Evolutionary conservation across 2,888 invertebrate species (phyloP).

Genomic region (Ornithoptera priamus): DNA sequence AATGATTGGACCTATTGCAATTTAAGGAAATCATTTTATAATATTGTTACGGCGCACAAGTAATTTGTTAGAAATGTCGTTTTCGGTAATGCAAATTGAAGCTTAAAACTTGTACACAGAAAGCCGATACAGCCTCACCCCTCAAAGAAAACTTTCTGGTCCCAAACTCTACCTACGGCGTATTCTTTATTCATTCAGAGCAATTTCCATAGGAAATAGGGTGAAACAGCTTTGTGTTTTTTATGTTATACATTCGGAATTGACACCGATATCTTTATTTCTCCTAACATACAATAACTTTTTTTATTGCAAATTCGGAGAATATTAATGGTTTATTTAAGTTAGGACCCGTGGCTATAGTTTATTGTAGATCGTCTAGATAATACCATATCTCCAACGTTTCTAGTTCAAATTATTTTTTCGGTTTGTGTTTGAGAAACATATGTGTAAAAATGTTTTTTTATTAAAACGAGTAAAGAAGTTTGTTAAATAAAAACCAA

Average conservation of each 20-base stretch:
- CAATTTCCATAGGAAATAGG: conserved; percentile 64
- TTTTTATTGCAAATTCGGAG: not conserved
- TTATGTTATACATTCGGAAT: conserved; percentile 55
- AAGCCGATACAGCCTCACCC: conserved; percentile 42
- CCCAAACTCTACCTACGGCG: conserved; percentile 43
- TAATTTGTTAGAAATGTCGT: conserved; percentile 30
- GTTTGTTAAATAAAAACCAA: too few species aligned
- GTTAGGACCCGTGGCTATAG: too few species aligned
- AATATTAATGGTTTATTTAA: too few species aligned
- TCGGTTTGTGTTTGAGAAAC: too few species aligned
- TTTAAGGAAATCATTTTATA: not conserved
- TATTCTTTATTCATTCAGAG: conserved; percentile 64
- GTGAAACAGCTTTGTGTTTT: conserved; percentile 61
- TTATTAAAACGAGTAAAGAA: too few species aligned
- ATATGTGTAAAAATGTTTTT: too few species aligned
- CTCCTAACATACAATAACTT: not conserved
- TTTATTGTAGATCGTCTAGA: too few species aligned
- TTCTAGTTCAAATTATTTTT: too few species aligned
- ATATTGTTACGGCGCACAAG: conserved; percentile 10
- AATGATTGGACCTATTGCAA: too few species aligned
- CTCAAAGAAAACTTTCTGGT: conserved; percentile 41
- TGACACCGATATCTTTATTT: conserved; percentile 52
- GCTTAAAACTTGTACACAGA: conserved; percentile 46
- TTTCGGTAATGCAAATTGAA: conserved; percentile 49
- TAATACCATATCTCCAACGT: too few species aligned